A percentile compares a stretch with the other conserved stretches of the same genome.
phyloP scores from a whole-genome alignment of 2,113 vertebrate species.

The Pomatorhinus ruficollis region DNA sequence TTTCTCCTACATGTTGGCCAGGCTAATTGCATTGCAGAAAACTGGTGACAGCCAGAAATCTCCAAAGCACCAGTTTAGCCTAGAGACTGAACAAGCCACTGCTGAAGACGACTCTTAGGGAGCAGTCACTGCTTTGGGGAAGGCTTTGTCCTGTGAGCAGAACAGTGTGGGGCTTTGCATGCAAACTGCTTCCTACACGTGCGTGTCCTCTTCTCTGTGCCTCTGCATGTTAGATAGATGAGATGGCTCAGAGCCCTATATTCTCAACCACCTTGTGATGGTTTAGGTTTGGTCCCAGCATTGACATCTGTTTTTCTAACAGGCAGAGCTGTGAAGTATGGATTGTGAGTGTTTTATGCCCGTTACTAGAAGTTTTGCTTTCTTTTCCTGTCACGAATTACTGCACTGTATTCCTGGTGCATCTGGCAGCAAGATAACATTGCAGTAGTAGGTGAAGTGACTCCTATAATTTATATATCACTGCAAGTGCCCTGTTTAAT shows the following conservation, averaged over 20 bases:
- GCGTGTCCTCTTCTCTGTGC: neutral
- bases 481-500: neutral
- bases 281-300: neutral
- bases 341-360: neutral
- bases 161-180: neutral
- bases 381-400: neutral
- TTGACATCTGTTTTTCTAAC: neutral
- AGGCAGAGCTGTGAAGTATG: neutral
- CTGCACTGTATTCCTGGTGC: neutral
- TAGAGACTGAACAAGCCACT: neutral
- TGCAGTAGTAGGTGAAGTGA: slow-evolving; percentile 19
- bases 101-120: neutral
- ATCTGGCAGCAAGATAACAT: neutral
- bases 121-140: neutral
- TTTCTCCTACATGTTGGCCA: neutral
- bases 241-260: neutral
- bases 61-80: neutral
- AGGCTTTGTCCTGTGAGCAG: neutral
- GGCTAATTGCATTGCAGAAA: neutral
- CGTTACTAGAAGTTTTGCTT: neutral
- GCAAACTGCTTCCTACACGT: neutral
- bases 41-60: neutral
- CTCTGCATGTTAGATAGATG: neutral
- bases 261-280: neutral
- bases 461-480: slow-evolving; percentile 34